Conservation (phyloP, 2,113 vertebrate species). For the Phocoena phocoena region DNA sequence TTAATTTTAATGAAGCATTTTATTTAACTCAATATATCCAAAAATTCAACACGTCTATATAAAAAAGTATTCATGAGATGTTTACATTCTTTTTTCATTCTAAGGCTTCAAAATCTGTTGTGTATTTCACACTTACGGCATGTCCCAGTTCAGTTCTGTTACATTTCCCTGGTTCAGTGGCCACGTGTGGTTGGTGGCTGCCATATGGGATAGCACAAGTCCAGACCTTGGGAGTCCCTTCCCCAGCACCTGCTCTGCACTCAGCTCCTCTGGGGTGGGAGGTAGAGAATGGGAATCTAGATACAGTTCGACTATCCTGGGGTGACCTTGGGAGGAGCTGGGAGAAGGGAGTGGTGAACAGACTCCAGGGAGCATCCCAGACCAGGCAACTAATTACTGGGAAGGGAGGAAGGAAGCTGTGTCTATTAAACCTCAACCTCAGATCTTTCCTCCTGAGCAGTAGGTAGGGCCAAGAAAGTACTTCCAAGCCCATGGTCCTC, state of each 20-base stretch:
- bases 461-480: background rate
- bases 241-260: background rate
- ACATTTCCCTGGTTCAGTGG: background rate
- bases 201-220: too few relatives aligned
- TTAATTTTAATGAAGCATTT: background rate
- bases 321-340: background rate
- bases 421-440: background rate
- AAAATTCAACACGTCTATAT: background rate
- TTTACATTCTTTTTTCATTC: background rate
- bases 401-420: constrained; percentile 38
- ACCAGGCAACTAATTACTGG: constrained; percentile 32
- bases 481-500: background rate
- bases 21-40: background rate
- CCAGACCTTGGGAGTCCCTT: background rate
- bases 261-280: background rate
- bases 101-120: background rate
- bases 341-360: background rate
- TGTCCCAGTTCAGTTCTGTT: background rate
- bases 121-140: background rate
- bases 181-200: background rate
- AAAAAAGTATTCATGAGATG: background rate
- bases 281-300: background rate
- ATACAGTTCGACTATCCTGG: background rate
- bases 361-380: background rate
- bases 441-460: background rate